Evolutionary conservation across 2,888 invertebrate species (phyloP).

Genomic region (Tenodera sinensis): DNA sequence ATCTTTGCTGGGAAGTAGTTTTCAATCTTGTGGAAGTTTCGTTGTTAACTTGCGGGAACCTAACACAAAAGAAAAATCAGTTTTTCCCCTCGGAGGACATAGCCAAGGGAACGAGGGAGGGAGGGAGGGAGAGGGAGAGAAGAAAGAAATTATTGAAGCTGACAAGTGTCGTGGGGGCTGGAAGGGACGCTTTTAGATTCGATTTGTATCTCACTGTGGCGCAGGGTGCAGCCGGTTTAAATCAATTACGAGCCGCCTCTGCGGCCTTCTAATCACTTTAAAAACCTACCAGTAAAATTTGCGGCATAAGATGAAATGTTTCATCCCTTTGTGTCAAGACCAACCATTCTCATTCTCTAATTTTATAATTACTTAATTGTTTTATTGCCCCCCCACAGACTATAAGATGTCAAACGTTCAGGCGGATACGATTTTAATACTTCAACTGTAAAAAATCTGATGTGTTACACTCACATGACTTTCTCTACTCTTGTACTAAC

Average conservation of each 20-base stretch:
- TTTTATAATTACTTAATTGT: background rate
- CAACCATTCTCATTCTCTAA: background rate
- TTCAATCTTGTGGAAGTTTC: background rate
- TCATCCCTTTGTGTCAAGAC: background rate
- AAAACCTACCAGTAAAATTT: background rate
- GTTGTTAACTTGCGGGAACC: background rate
- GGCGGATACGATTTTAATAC: no score
- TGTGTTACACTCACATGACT: no score
- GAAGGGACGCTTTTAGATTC: background rate
- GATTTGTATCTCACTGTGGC: background rate
- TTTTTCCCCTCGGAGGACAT: background rate
- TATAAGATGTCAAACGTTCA: no score
- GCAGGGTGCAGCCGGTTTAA: background rate
- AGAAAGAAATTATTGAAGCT: background rate
- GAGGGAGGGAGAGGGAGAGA: background rate
- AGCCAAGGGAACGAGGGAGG: background rate
- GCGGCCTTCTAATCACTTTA: background rate
- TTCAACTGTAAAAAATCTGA: no score
- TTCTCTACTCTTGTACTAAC: no score
- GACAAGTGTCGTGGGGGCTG: background rate
- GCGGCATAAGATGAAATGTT: background rate
- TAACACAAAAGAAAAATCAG: background rate
- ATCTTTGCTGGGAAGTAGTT: background rate
- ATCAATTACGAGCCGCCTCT: background rate
- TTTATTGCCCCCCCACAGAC: background rate